phyloP scores from a whole-genome alignment of 2,113 vertebrate species.

The Aphelocoma coerulescens region DNA sequence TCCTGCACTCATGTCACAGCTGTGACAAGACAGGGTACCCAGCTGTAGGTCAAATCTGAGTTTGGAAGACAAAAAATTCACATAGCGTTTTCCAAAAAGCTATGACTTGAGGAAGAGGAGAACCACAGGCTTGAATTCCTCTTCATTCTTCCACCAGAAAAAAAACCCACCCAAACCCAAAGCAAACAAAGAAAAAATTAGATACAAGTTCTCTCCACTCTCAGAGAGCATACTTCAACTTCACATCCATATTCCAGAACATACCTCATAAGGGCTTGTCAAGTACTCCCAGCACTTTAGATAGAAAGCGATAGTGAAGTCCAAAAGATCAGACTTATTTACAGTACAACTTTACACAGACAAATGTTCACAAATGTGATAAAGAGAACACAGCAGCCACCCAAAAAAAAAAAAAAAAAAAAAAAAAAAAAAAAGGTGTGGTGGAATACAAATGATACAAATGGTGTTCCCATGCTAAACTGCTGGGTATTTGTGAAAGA shows the following conservation, averaged over 20 bases:
- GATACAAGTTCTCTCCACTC: background rate
- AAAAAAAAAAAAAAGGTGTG: background rate
- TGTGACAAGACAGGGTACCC: background rate
- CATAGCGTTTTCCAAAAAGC: background rate
- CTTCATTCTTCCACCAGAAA: background rate
- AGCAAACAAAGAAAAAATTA: background rate
- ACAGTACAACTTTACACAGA: background rate
- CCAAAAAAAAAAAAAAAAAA: background rate
- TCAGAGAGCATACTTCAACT: background rate
- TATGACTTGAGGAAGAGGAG: background rate
- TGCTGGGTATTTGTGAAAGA: background rate
- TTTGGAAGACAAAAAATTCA: background rate
- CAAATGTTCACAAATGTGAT: background rate
- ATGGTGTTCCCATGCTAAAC: background rate
- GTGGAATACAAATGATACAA: background rate
- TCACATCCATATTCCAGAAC: background rate
- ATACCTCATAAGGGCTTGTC: background rate
- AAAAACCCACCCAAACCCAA: background rate
- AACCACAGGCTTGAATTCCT: background rate
- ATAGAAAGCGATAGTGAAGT: constrained; percentile 5
- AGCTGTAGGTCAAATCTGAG: background rate
- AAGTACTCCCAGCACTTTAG: background rate
- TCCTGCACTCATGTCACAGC: background rate
- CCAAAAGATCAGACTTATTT: constrained; percentile 29
- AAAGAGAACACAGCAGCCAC: background rate